A percentile compares a stretch with the other conserved stretches of the same genome.
Conservation (phyloP, 2,888 invertebrate species). For the Ormyrus labotus region DNA sequence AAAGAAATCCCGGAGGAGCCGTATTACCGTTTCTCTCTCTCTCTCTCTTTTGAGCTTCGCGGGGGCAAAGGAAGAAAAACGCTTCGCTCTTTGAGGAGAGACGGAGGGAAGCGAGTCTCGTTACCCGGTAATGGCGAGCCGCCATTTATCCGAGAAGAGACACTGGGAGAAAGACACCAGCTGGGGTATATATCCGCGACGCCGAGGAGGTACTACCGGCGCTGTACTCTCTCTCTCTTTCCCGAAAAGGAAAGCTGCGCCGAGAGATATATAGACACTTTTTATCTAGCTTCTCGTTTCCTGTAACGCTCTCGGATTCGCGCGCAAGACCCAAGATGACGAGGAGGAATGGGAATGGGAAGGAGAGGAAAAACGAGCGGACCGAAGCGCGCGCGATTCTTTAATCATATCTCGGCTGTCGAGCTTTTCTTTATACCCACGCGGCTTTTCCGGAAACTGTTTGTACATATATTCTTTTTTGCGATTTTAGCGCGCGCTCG, state of each 20-base stretch:
- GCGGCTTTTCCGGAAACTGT: too few species aligned
- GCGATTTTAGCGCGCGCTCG: too few species aligned
- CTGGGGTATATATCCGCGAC: background rate
- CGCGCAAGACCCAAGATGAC: too few species aligned
- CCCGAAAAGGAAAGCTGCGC: background rate
- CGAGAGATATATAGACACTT: background rate
- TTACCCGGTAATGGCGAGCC: constrained; percentile 65
- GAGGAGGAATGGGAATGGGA: too few species aligned
- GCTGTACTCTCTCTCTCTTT: background rate
- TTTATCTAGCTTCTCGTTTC: background rate
- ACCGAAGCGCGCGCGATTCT: too few species aligned
- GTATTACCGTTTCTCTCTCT: constrained; percentile 58
- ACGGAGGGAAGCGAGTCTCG: constrained; percentile 59
- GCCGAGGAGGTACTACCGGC: background rate
- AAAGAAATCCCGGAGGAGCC: constrained; percentile 61
- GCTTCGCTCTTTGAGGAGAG: constrained; percentile 31
- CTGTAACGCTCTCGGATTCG: background rate
- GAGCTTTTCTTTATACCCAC: too few species aligned
- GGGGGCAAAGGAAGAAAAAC: constrained; percentile 20
- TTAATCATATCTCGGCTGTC: too few species aligned
- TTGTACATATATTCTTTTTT: too few species aligned
- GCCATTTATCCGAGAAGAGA: constrained; percentile 61
- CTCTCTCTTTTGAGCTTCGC: constrained; percentile 5
- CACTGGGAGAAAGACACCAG: background rate
- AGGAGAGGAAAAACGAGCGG: too few species aligned